Evolutionary conservation across 2,888 invertebrate species (phyloP).

Genomic region (Lasioglossum malachurum): DNA sequence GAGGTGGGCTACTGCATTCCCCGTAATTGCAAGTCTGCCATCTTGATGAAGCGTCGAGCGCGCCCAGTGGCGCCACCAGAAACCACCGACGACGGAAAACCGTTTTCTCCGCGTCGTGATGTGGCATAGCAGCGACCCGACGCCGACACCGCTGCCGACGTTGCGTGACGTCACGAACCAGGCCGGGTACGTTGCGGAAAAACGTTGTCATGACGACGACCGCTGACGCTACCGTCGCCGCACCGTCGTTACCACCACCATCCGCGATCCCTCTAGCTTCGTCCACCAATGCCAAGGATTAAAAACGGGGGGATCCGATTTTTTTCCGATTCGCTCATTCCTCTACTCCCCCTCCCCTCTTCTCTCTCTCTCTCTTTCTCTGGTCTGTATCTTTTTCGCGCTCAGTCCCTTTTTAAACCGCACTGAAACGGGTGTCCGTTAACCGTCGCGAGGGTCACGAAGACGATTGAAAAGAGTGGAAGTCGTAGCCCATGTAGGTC

Average conservation of each 20-base stretch:
- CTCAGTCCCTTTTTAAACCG: neutral
- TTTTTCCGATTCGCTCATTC: slow-evolving; percentile 19
- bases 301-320: slow-evolving; percentile 17
- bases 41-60: slow-evolving; percentile 54
- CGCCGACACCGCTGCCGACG: slow-evolving; percentile 73
- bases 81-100: slow-evolving; percentile 53
- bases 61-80: slow-evolving; percentile 66
- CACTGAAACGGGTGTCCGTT: neutral
- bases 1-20: slow-evolving; percentile 33
- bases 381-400: neutral
- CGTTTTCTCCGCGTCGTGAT: slow-evolving; percentile 54
- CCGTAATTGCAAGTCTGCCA: slow-evolving; percentile 64
- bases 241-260: slow-evolving; percentile 57
- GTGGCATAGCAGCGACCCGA: slow-evolving; percentile 58
- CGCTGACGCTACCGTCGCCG: slow-evolving; percentile 74
- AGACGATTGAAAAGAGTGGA: slow-evolving; percentile 19
- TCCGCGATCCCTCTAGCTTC: slow-evolving; percentile 36
- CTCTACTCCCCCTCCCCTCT: neutral
- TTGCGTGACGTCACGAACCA: slow-evolving; percentile 81
- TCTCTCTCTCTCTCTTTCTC: neutral
- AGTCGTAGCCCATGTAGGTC: slow-evolving; percentile 33
- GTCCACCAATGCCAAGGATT: slow-evolving; percentile 69
- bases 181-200: slow-evolving; percentile 83
- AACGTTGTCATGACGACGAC: slow-evolving; percentile 82
- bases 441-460: neutral